These are phyloP conservation scores for Sebastes ruberrimus DNA, from an alignment of 2,797 vertebrate genomes.

Conservation along the genomic window DNA sequence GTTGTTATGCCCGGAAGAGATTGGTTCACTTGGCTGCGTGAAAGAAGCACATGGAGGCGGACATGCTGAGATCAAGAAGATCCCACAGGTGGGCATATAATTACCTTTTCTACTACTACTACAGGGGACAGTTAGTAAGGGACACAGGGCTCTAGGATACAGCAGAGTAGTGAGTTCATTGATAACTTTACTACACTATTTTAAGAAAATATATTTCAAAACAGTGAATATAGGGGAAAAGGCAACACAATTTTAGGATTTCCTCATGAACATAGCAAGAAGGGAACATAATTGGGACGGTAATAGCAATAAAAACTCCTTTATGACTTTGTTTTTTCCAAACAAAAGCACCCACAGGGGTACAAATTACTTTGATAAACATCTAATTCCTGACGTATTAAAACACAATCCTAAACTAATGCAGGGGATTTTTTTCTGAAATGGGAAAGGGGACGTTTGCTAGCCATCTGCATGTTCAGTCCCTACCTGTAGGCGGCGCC, in stretches of 20 bases:
- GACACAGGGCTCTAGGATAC: background rate
- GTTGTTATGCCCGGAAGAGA: slow-evolving; percentile 76
- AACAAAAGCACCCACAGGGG: background rate
- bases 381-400: background rate
- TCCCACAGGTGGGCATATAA: slow-evolving; percentile 38
- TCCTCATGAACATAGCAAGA: background rate
- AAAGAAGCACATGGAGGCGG: slow-evolving; percentile 78
- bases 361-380: background rate
- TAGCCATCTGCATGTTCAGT: background rate
- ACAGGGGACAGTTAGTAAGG: slow-evolving; percentile 9
- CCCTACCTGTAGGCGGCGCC: slow-evolving; percentile 95
- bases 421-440: background rate
- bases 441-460: background rate
- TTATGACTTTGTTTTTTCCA: background rate
- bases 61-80: slow-evolving; percentile 71
- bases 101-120: slow-evolving; percentile 19
- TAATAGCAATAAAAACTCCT: background rate
- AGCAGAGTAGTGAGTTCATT: background rate
- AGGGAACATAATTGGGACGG: background rate
- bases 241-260: background rate
- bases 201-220: background rate
- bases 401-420: background rate
- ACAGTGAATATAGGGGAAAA: background rate
- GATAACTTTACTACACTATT: background rate
- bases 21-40: slow-evolving; percentile 84